Evolutionary conservation across 2,113 vertebrate genomes (phyloP).

Genomic region (Oplegnathus fasciatus): DNA sequence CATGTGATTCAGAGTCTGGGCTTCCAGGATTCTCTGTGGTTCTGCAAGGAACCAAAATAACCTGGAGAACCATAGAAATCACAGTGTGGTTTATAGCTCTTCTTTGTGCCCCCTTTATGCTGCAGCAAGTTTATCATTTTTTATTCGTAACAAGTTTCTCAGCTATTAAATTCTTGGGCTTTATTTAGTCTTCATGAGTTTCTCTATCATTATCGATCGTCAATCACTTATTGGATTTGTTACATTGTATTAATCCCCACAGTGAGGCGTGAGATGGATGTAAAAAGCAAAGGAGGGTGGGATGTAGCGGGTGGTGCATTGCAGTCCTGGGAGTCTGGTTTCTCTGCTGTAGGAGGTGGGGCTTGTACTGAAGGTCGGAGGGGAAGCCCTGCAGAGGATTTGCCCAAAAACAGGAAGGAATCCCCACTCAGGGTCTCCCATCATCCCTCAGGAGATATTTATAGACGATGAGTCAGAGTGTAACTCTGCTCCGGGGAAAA

Average conservation of each 20-base stretch:
- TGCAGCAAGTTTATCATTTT: neutral
- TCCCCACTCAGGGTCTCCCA: slow-evolving; percentile 62
- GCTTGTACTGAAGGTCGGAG: slow-evolving; percentile 12
- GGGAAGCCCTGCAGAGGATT: slow-evolving; percentile 64
- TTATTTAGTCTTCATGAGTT: neutral
- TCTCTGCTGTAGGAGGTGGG: slow-evolving; percentile 12
- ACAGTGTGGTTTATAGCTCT: neutral
- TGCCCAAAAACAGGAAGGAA: slow-evolving; percentile 77
- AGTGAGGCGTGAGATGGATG: neutral
- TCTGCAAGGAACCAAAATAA: neutral
- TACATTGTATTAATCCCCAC: neutral
- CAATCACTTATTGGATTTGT: neutral
- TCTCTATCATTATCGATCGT: too few relatives aligned
- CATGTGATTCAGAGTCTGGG: slow-evolving; percentile 30
- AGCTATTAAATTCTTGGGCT: neutral
- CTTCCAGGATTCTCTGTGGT: neutral
- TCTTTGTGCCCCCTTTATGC: neutral
- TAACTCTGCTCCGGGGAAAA: slow-evolving; percentile 36
- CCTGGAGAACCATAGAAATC: neutral
- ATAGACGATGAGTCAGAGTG: slow-evolving; percentile 3
- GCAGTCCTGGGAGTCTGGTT: neutral
- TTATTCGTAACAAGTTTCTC: neutral
- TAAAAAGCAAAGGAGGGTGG: neutral
- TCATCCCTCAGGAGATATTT: slow-evolving; percentile 51
- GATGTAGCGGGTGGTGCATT: neutral